phyloP scores from a whole-genome alignment of 1,140 invertebrate species.

The Mycetomoellerius zeteki region DNA sequence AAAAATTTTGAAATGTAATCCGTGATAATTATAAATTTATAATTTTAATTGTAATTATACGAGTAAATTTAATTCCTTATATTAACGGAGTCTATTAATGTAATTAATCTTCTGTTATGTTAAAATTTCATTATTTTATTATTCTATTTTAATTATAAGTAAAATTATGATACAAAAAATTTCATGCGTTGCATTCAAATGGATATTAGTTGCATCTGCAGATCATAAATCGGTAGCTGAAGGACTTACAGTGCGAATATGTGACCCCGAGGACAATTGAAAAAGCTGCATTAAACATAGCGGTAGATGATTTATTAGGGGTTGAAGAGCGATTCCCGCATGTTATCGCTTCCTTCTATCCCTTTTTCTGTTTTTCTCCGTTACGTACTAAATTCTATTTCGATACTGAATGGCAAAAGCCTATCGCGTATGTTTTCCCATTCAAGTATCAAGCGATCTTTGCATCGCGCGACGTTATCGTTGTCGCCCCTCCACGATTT shows the following conservation, averaged over 20 bases:
- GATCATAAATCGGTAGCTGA: constrained; percentile 58
- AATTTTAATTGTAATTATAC: background rate
- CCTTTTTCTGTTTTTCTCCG: background rate
- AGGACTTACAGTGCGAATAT: constrained; percentile 53
- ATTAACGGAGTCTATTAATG: background rate
- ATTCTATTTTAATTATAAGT: background rate
- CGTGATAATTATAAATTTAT: background rate
- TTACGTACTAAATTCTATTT: constrained; percentile 52
- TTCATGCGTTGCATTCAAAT: background rate
- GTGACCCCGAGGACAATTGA: constrained; percentile 70
- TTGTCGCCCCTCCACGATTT: constrained; percentile 17
- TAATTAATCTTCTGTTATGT: background rate
- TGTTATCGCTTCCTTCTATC: constrained; percentile 12
- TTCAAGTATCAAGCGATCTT: constrained; percentile 44
- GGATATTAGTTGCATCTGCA: background rate
- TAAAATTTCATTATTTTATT: background rate
- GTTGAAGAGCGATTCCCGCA: constrained; percentile 28
- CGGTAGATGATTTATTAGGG: constrained; percentile 68
- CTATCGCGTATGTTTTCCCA: constrained; percentile 40
- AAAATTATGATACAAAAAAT: background rate
- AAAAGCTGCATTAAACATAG: constrained; percentile 78
- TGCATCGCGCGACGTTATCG: constrained; percentile 40
- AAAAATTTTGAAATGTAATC: background rate
- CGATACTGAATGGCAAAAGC: constrained; percentile 52
- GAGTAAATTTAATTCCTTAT: background rate